Evolutionary conservation across 2,888 invertebrate genomes (phyloP).

Genomic region (Chalcis sispes): DNA sequence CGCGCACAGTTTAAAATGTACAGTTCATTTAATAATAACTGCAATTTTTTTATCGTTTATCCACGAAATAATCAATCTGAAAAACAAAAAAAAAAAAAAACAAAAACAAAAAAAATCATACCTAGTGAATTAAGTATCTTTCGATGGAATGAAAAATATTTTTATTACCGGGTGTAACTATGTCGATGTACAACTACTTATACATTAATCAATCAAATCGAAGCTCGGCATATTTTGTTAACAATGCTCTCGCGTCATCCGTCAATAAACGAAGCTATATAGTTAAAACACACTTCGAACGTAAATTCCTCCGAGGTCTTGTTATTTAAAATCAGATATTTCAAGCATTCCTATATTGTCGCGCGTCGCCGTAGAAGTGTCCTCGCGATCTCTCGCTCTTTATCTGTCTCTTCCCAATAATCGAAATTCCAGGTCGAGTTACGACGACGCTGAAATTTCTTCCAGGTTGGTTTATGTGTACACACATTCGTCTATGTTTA

Average conservation of each 20-base stretch:
- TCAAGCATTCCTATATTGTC: conserved; percentile 48
- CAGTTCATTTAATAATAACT: too few species aligned
- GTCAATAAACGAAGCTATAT: background rate
- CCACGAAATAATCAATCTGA: too few species aligned
- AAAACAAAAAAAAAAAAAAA: too few species aligned
- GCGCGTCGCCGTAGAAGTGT: too few species aligned
- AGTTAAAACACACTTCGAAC: background rate
- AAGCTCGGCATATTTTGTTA: conserved; percentile 11
- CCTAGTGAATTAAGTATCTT: too few species aligned
- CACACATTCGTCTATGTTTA: background rate
- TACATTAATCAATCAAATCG: conserved; percentile 1
- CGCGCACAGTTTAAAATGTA: too few species aligned
- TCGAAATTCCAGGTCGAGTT: conserved; percentile 50
- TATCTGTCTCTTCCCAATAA: conserved; percentile 40
- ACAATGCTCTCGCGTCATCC: background rate
- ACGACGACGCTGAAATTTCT: conserved; percentile 38
- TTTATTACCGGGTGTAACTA: too few species aligned
- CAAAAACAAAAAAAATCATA: too few species aligned
- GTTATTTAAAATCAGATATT: conserved; percentile 51
- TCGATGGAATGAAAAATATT: too few species aligned
- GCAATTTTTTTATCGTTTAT: too few species aligned
- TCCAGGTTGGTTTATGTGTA: conserved; percentile 21
- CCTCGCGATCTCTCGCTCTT: background rate
- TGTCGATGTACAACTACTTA: too few species aligned
- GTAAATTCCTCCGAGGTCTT: conserved; percentile 18